Conservation (phyloP, 2,113 vertebrate species). For the Todiramphus saurophagus region DNA sequence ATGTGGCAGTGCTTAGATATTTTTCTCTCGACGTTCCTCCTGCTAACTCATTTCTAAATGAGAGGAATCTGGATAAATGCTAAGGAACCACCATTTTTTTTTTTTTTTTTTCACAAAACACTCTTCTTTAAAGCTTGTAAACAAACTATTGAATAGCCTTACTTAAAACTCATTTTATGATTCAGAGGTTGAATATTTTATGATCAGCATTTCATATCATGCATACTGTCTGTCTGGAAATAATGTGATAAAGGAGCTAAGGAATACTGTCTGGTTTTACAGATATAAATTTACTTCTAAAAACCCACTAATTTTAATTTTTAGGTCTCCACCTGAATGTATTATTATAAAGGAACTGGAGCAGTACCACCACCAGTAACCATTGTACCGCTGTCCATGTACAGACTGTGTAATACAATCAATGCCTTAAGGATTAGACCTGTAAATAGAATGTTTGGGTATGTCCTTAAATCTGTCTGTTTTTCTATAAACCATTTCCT, state of each 20-base stretch:
- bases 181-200: not conserved
- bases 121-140: not conserved
- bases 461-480: slow-evolving; percentile 42
- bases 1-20: not conserved
- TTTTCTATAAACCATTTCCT: slow-evolving; percentile 43
- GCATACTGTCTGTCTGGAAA: not conserved
- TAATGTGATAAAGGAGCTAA: not conserved
- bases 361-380: not conserved
- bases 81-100: not conserved
- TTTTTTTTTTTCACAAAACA: not conserved
- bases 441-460: slow-evolving; percentile 46
- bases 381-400: no score
- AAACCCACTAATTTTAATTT: not conserved
- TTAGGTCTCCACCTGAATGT: not conserved
- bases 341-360: not conserved
- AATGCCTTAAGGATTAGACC: slow-evolving; percentile 1
- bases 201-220: not conserved
- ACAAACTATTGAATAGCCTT: not conserved
- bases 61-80: not conserved
- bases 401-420: not conserved
- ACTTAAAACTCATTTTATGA: not conserved
- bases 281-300: not conserved
- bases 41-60: not conserved
- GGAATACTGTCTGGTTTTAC: not conserved
- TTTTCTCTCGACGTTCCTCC: not conserved